Evolutionary conservation across 2,113 vertebrate species (phyloP), one percentile per base, ranked within the genome.

Genomic region (Cavia aperea): DNA sequence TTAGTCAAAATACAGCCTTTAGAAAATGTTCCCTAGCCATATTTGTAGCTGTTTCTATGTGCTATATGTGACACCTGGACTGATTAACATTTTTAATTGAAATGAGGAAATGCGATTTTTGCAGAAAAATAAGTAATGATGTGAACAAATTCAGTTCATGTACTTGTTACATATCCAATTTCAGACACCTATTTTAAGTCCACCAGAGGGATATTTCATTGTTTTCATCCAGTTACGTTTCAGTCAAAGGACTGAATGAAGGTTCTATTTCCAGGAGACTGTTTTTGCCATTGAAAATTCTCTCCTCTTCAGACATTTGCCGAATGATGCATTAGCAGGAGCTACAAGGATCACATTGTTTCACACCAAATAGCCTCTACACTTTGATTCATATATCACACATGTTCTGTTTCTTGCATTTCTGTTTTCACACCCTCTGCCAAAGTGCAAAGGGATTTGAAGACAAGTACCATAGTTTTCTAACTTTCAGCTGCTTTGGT

Each of bases 381-480:
- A 49, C 82, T 86, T 96, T 91, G 87, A 88, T 95, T 95, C 81
- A 89, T 92, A 68, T 93, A 94, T 94, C 93, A 95, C 88, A 96
- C 88, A 60, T 95, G 95, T 90, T 77, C 79, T 65, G 90, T 93
- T 96, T 91, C 93, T 94, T 86, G 75, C 1, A 7, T 92, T 83
- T 49, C 63, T 86, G 78, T 95, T 96, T 94, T 96, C 95, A 91
- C 65, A 94, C 93, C 92, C 89, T 91, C 94, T 95, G 68, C 75
- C 62, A 93, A 96, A 96, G 95, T 95, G 88, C 89, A 90, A 86
- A 89, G 82, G 83, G 95, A 94, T 62, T 94, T 96, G 93, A 78
- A 95, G 95, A 89, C 95, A 96, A 94, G 83, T n/a, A 86, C 82
- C 95, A 54, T n/a, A 86, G 91, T 97, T 93, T 95, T 91, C 89